phyloP scores from a whole-genome alignment of 2,797 vertebrate genomes.

The Oreonectes daqikongensis region DNA sequence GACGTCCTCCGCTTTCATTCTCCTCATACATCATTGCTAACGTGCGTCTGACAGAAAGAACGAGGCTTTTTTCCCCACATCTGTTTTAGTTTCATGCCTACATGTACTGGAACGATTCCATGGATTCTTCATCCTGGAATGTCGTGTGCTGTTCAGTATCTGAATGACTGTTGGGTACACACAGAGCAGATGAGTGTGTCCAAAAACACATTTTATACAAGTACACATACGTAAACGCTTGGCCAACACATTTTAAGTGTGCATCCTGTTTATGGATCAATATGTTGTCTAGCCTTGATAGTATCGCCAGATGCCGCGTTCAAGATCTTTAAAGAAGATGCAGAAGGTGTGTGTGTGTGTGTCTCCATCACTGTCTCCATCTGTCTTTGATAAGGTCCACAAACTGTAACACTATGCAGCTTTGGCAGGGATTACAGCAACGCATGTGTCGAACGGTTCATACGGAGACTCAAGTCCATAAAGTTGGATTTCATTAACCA shows the following conservation, averaged over 20 bases:
- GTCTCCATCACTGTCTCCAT: constrained; percentile 17
- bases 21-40: constrained; percentile 58
- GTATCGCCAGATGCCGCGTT: not conserved
- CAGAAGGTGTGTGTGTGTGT: constrained; percentile 36
- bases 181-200: not conserved
- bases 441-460: not conserved
- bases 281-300: constrained; percentile 25
- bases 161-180: constrained; percentile 15
- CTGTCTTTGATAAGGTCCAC: not conserved
- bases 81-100: constrained; percentile 29
- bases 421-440: not conserved
- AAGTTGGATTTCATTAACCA: no score
- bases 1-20: constrained; percentile 37
- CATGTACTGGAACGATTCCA: constrained; percentile 38
- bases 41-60: constrained; percentile 35
- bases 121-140: constrained; percentile 35
- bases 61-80: constrained; percentile 10
- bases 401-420: not conserved
- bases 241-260: not conserved
- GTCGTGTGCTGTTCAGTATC: constrained; percentile 3
- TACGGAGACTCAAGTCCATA: no score
- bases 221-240: not conserved
- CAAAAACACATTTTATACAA: not conserved
- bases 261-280: not conserved
- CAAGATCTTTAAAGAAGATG: constrained; percentile 36